Evolutionary conservation across 2,888 invertebrate species (phyloP), one percentile per base, ranked within the genome.

Genomic region (Acrobeloides nanus): DNA sequence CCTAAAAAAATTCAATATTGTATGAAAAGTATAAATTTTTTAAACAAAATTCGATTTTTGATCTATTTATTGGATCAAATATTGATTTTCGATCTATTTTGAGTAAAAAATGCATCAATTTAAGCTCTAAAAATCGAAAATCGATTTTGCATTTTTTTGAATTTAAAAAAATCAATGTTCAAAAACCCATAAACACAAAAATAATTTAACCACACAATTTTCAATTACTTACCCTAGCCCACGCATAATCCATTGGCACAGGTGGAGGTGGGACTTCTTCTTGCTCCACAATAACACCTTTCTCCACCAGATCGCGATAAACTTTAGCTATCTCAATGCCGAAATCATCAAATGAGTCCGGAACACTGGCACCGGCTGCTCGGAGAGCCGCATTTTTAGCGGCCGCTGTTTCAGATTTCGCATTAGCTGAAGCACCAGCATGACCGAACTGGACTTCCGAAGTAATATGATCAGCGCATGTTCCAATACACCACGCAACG

Each of bases 221-320:
- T n/a, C n/a, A n/a, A n/a, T 60, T 7, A 39, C 39, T 34, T 35
- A 78, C 79, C 76, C 88, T 82, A 0, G 95, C 95, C 95, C 95
- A 97, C 55, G 85, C 87, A 76, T 89, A 97, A 76, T 97, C 95
- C 95, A 97, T 95, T 7, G 95, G 95, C n/a, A 97, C 93, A 17
- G 95, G 93, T 2, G 97, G 97, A 27, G 97, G 97, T 8, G 93
- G 89, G 41, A 87, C 82, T 76, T 99, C 95, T 34, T 86, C 84
- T 62, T 84, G 83, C 0, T 89, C 89, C 7, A 86, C 82, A 64
- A 99, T 86, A 44, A 81, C 81, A 31, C 90, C 89, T 37, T 74
- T 63, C 42, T 81, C 80, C 0, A 97, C 89, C 53, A 97, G 79
- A 40, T 81, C 72, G 77, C 75, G 67, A 63, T 79, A 81, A 10